Conservation (phyloP, 2,797 vertebrate genomes). For the Alfaro cultratus region DNA sequence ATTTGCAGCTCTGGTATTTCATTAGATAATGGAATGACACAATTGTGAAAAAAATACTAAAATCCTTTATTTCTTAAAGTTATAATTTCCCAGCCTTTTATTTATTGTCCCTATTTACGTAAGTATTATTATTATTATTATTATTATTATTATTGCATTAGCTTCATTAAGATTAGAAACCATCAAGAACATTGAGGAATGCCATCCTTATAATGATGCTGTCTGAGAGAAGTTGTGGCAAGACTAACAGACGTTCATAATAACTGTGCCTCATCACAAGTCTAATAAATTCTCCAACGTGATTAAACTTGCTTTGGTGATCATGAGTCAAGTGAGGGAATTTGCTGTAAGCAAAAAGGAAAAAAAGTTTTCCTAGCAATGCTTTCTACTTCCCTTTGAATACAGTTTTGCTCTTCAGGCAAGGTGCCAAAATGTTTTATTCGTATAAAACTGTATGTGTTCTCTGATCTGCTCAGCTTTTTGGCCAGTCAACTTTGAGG, state of each 20-base stretch:
- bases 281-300: slow-evolving; percentile 44
- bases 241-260: slow-evolving; percentile 6
- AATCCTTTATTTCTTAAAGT: neutral
- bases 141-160: neutral
- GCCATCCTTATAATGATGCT: neutral
- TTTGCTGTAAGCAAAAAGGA: slow-evolving; percentile 48
- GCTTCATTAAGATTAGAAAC: slow-evolving; percentile 3
- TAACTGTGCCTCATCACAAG: neutral
- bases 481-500: slow-evolving; percentile 32
- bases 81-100: neutral
- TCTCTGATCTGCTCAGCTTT: slow-evolving; percentile 5
- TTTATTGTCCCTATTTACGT: neutral
- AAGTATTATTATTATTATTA: neutral
- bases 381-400: neutral
- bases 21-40: neutral
- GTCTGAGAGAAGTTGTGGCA: neutral
- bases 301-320: slow-evolving; percentile 60
- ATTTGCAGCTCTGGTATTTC: neutral
- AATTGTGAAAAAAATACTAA: neutral
- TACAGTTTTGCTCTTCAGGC: neutral
- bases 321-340: slow-evolving; percentile 63
- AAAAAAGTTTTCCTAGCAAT: slow-evolving; percentile 8
- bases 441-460: neutral
- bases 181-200: neutral
- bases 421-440: slow-evolving; percentile 11